A percentile compares a stretch with the other conserved stretches of the same genome.
These are phyloP conservation scores for Drosophila triauraria DNA, from an alignment of 1,140 invertebrate genomes.

Conservation along the genomic window DNA sequence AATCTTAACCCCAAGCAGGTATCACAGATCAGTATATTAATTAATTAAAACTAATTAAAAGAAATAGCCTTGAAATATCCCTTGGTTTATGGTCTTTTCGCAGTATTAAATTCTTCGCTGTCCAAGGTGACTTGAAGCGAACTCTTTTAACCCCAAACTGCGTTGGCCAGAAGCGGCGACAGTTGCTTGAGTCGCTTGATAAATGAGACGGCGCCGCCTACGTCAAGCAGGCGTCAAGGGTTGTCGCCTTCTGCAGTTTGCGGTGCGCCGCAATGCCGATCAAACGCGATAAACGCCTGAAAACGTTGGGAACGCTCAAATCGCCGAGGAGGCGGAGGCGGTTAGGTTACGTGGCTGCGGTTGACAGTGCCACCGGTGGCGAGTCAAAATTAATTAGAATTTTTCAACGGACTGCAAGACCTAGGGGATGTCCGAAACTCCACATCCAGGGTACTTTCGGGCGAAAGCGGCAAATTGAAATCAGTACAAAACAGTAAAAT, in stretches of 20 bases:
- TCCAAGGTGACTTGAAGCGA: conserved; percentile 6
- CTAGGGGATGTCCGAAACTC: conserved; percentile 16
- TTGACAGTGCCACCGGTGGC: conserved; percentile 80
- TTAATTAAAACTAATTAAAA: too few relatives aligned
- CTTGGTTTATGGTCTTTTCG: not conserved
- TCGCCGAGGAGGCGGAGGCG: conserved; percentile 9
- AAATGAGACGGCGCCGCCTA: conserved; percentile 79
- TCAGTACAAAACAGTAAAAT: conserved; percentile 70
- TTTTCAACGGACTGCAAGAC: conserved; percentile 56
- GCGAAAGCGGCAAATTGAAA: conserved; percentile 69
- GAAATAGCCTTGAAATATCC: not conserved
- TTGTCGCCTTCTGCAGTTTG: conserved; percentile 63
- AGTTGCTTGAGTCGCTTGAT: conserved; percentile 58
- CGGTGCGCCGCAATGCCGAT: conserved; percentile 76
- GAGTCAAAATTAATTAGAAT: conserved; percentile 84
- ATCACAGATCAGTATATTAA: not conserved
- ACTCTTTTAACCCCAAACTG: conserved; percentile 21
- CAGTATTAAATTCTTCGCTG: not conserved
- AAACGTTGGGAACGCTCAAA: conserved; percentile 17
- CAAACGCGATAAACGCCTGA: conserved; percentile 76
- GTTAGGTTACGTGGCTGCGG: conserved; percentile 63
- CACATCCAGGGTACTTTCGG: conserved; percentile 26
- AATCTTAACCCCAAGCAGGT: not conserved
- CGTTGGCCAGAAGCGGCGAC: conserved; percentile 30
- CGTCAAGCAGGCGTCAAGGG: conserved; percentile 66